A percentile compares a stretch with the other conserved stretches of the same genome.
Conservation (phyloP, 2,888 invertebrate genomes). For the Meiosimyza decipiens region DNA sequence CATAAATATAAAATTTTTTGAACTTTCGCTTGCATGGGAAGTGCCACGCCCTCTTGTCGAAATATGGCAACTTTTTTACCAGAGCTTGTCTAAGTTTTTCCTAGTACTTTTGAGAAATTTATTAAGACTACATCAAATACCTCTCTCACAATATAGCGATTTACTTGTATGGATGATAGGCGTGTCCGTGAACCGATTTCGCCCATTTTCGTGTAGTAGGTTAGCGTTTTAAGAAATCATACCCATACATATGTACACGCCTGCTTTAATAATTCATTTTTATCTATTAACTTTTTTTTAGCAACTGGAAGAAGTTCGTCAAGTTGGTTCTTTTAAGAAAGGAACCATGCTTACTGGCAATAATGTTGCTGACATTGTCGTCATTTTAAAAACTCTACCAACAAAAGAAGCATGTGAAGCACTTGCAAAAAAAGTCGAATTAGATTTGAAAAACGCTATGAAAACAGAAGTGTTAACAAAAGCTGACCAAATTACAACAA, state of each 20-base stretch:
- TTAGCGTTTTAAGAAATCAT: constrained; percentile 40
- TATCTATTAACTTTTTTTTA: constrained; percentile 56
- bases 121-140: too few species aligned
- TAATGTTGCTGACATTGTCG: constrained; percentile 96
- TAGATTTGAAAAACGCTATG: constrained; percentile 84
- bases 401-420: constrained; percentile 96
- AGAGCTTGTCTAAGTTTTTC: too few species aligned
- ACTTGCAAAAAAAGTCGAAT: constrained; percentile 85
- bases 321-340: constrained; percentile 98
- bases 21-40: too few species aligned
- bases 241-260: constrained; percentile 41
- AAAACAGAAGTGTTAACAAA: constrained; percentile 73
- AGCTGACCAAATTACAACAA: constrained; percentile 67
- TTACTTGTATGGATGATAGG: too few species aligned
- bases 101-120: too few species aligned
- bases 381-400: constrained; percentile 94
- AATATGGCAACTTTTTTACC: too few species aligned
- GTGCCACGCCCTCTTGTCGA: too few species aligned
- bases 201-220: too few species aligned
- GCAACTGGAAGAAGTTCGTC: constrained; percentile 94
- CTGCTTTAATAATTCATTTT: neutral
- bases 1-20: too few species aligned
- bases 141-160: too few species aligned
- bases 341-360: constrained; percentile 97
- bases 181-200: too few species aligned